These are phyloP conservation scores for Vanessa tameamea DNA, from an alignment of 1,140 invertebrate genomes.

Conservation along the genomic window DNA sequence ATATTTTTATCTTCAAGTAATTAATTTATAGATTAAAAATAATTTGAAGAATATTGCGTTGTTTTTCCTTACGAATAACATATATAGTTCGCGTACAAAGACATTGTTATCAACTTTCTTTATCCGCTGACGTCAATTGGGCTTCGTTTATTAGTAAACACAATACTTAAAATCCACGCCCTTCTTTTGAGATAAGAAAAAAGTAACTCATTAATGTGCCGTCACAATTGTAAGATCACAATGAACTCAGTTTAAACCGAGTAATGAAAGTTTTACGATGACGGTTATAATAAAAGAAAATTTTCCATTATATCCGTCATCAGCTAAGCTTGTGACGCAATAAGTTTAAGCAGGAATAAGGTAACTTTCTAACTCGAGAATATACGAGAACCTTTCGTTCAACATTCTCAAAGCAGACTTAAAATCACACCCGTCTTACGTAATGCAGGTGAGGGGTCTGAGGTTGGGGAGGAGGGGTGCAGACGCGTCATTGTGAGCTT, in stretches of 20 bases:
- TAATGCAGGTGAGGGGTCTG: constrained; percentile 51
- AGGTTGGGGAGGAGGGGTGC: constrained; percentile 33
- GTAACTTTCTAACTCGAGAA: constrained; percentile 17
- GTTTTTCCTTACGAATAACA: too few relatives aligned
- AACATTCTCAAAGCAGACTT: constrained; percentile 17
- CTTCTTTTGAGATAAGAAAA: neutral
- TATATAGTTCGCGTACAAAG: neutral
- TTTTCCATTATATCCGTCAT: constrained; percentile 2
- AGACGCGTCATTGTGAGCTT: constrained; percentile 46
- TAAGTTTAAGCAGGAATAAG: constrained; percentile 9
- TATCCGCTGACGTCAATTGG: neutral
- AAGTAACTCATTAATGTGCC: neutral
- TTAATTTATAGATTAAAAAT: too few relatives aligned
- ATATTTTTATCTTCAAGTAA: too few relatives aligned
- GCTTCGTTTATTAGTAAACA: neutral
- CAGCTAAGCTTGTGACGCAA: neutral
- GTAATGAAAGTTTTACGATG: neutral
- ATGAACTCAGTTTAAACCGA: neutral
- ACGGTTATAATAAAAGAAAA: neutral
- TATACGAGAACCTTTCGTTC: constrained; percentile 8
- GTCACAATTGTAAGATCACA: neutral
- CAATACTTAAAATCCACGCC: neutral
- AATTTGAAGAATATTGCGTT: too few relatives aligned
- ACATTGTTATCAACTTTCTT: constrained; percentile 1
- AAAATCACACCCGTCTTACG: constrained; percentile 46